These are phyloP conservation scores for Isoperla grammatica DNA, from an alignment of 2,888 invertebrate genomes.

Conservation along the genomic window DNA sequence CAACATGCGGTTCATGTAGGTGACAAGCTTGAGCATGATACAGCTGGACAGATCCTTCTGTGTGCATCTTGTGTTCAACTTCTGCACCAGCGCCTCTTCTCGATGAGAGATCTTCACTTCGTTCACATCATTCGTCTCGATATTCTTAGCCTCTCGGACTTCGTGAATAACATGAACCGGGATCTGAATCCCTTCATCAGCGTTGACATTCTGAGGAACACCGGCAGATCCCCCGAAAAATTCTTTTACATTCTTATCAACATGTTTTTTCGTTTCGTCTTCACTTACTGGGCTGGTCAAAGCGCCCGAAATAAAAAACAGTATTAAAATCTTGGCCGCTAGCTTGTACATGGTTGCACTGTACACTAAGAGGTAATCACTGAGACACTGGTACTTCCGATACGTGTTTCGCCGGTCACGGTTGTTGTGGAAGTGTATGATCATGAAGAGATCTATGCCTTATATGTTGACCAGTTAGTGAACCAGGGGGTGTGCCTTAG, in stretches of 20 bases:
- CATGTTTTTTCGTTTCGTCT: background rate
- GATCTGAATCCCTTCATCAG: conserved; percentile 3
- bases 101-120: conserved; percentile 14
- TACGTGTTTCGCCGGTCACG: too few species aligned
- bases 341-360: conserved; percentile 1
- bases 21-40: conserved; percentile 74
- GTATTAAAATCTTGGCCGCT: conserved; percentile 4
- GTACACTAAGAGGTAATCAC: background rate
- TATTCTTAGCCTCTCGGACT: background rate
- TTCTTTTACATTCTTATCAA: background rate
- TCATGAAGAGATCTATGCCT: background rate
- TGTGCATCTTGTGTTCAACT: conserved; percentile 70
- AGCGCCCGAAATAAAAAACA: conserved; percentile 1
- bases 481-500: conserved; percentile 3
- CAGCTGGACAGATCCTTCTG: conserved; percentile 74
- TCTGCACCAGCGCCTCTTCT: conserved; percentile 68
- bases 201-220: background rate
- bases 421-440: too few species aligned
- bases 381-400: too few species aligned
- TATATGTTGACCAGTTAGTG: conserved; percentile 1
- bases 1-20: conserved; percentile 74
- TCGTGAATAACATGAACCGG: conserved; percentile 11
- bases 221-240: background rate
- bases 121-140: conserved; percentile 16
- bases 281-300: conserved; percentile 1